Base-by-base conservation (phyloP, 2,113 vertebrate species). In the Sardina pilchardus region DNA sequence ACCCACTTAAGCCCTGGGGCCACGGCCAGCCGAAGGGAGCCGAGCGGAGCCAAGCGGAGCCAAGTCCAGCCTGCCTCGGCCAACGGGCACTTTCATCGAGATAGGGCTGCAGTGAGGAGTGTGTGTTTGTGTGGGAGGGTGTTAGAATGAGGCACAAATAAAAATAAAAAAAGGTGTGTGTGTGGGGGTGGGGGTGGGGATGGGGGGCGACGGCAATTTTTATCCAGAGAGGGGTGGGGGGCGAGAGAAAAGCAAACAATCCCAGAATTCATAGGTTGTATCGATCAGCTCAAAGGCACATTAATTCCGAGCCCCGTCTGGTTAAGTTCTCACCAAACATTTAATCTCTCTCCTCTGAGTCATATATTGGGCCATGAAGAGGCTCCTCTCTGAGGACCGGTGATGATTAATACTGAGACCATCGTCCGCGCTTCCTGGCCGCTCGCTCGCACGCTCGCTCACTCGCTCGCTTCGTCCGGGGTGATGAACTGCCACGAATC, bases 331-430 rank as follows among this genome's bases (percentile, higher is more conserved):
- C 83, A 84, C 83, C 83, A 67, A 84, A 84, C 63, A 43, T 84
- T 85, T 85, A 83, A 53, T 39, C 82, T 84, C 26, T 88, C 82
- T 39, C 34, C 71, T 78, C 71, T n/a, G 4, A 39, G 59, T 50
- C 39, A 16, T 84, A 80, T 59, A 82, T 84, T 48, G 84, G 71
- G 47, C 36, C 17, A 42, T 26, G 82, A 82, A 75, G 80, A 63
- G 78, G 80, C 85, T 81, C 84, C 44, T 81, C 53, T 75, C 44
- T 21, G 34, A 47, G 45, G 81, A n/a, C 63, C 30, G n/a, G 17
- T 80, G 26, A 56, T 87, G 85, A 87, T 89, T 83, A 89, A 83
- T 85, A 83, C 50, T 6, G 48, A 85, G 50, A 83, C 86, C 34
- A 47, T 71, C 63, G 56, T 85, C 84, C 83, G 83, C 43, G 44